Conservation (phyloP, 2,888 invertebrate genomes). For the Drosophila longiperda region DNA sequence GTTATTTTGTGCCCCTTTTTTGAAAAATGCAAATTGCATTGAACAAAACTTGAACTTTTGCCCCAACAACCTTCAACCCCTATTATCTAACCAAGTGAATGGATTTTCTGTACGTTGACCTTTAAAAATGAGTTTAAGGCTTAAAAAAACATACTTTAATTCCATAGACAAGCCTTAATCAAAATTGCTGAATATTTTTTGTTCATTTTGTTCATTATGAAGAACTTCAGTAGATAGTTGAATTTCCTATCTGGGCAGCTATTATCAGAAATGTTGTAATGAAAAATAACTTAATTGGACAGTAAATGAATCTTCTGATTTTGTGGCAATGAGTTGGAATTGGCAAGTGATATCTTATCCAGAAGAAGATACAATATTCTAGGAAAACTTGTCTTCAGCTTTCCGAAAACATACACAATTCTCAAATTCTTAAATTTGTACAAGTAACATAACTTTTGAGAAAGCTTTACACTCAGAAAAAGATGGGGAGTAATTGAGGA, state of each 20-base stretch:
- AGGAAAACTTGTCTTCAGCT: background rate
- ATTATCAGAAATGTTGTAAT: background rate
- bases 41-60: background rate
- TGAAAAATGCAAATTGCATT: background rate
- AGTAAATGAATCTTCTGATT: background rate
- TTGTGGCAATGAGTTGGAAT: background rate
- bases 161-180: background rate
- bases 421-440: background rate
- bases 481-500: too few relatives aligned
- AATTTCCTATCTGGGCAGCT: background rate
- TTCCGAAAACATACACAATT: background rate
- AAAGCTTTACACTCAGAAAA: too few relatives aligned
- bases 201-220: background rate
- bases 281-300: background rate
- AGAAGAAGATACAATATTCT: background rate
- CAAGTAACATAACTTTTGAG: background rate
- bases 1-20: background rate
- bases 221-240: background rate
- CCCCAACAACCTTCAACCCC: background rate
- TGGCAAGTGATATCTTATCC: background rate
- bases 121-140: background rate
- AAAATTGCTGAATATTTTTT: background rate
- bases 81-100: background rate
- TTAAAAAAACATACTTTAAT: background rate
- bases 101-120: background rate